Base-by-base conservation (phyloP, 2,888 invertebrate genomes). In the Drosophila acutilabella region DNA sequence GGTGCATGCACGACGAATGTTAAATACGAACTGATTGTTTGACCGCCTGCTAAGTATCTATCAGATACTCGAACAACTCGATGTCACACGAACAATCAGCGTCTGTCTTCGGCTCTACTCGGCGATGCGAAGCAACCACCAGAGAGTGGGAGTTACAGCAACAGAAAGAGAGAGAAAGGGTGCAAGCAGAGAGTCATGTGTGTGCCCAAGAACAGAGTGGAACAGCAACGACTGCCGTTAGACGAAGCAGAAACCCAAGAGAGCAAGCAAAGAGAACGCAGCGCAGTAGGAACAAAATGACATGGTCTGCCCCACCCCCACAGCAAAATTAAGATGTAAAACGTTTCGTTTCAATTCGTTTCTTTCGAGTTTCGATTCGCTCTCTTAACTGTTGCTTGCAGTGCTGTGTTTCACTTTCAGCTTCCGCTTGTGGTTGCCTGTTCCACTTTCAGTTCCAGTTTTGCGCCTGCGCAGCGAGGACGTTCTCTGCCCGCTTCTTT, bases 1-100 rank as follows among this genome's bases (percentile, higher is more conserved):
- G 74, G 71, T 71, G 62, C 66, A 62, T 62, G 66, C 74, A 66
- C 62, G 48, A 66, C 76, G 65, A 74, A 50, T 48, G 69, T 62
- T 64, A 60, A 65, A 74, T 50, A 74, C 76, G 76, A 76, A 76
- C 76, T 76, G 79, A 76, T 78, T 75, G 69, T 36, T 45, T 68
- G 13, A 36, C 36, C 13, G 78, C 30, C 47, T 38, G 58, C 53
- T 41, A 64, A 64, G 64, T 52, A 20, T 56, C 48, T 52, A 23
- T 6, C 45, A 51, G 67, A 44, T 30, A 10, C 47, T 41, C 41
- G 23, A 40, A 14, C 13, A 18, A 41, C 42, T 50, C 60, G 59
- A 62, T 50, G 23, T 47, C 20, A 36, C 33, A 51, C 71, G 69
- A 45, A 45, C 57, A 30, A 5, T n/a, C 11, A 6, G 45, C 52